These are phyloP conservation scores for Irena cyanogastra DNA, from an alignment of 2,113 vertebrate genomes.

Conservation along the genomic window DNA sequence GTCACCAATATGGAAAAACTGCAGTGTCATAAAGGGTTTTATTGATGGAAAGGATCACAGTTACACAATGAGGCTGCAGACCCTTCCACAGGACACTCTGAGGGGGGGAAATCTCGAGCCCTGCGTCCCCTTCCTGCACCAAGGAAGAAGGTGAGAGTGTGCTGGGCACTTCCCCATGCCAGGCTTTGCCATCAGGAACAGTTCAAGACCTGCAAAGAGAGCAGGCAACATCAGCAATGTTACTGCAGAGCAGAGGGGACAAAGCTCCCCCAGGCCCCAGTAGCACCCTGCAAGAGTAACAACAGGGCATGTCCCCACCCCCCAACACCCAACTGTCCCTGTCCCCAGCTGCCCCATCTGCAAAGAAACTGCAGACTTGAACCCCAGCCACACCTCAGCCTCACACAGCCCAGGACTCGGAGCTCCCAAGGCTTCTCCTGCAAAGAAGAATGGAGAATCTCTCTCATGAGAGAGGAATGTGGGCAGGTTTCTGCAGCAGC, in stretches of 20 bases:
- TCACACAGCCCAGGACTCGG: neutral
- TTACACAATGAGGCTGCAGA: neutral
- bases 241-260: neutral
- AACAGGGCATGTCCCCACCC: neutral
- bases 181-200: neutral
- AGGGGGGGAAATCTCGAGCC: neutral
- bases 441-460: neutral
- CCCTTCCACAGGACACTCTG: neutral
- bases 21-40: conserved; percentile 6
- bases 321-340: neutral
- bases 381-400: neutral
- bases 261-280: neutral
- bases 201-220: conserved; percentile 54
- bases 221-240: neutral
- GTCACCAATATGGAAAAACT: neutral
- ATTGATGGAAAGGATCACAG: conserved; percentile 37
- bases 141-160: neutral
- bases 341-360: neutral
- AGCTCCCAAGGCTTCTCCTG: neutral
- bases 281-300: neutral
- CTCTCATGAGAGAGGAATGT: neutral
- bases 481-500: neutral
- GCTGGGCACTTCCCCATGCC: neutral
- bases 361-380: neutral
- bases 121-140: neutral